A percentile compares a stretch with the other conserved stretches of the same genome.
phyloP scores from a whole-genome alignment of 2,888 invertebrate genomes.

The Chouioia cunea region DNA sequence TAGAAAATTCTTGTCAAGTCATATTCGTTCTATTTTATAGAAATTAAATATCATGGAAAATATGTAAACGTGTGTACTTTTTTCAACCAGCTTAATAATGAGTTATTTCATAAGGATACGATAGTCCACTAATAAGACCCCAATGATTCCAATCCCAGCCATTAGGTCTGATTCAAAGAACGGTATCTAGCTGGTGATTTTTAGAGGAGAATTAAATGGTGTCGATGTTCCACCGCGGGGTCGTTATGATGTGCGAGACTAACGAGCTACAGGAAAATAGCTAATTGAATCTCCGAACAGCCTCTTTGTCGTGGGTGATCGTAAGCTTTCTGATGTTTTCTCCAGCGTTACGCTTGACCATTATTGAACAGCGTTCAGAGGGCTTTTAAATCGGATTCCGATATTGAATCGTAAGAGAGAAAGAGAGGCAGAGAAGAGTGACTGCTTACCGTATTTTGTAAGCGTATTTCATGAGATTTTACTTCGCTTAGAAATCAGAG shows the following conservation, averaged over 20 bases:
- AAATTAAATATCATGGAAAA: no score
- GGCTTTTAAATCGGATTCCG: conserved; percentile 33
- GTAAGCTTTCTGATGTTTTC: background rate
- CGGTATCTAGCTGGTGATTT: no score
- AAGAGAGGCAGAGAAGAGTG: background rate
- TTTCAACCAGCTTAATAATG: no score
- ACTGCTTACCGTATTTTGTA: conserved; percentile 11
- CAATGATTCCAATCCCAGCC: no score
- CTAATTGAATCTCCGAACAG: conserved; percentile 44
- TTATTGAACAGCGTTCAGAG: background rate
- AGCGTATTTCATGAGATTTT: conserved; percentile 2
- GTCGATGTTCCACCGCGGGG: conserved; percentile 32
- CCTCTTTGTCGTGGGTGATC: no score
- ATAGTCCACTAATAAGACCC: no score
- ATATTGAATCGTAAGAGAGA: conserved; percentile 20
- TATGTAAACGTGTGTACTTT: no score
- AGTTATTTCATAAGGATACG: no score
- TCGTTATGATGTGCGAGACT: conserved; percentile 30
- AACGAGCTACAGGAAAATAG: conserved; percentile 46
- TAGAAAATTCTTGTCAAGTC: no score
- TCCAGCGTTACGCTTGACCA: background rate
- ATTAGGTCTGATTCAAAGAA: no score
- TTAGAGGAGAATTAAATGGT: conserved; percentile 2
- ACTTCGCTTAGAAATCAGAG: no score
- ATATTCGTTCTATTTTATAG: no score